These are phyloP conservation scores for Paramormyrops hopkinsi DNA, from an alignment of 2,797 vertebrate species.

Conservation along the genomic window DNA sequence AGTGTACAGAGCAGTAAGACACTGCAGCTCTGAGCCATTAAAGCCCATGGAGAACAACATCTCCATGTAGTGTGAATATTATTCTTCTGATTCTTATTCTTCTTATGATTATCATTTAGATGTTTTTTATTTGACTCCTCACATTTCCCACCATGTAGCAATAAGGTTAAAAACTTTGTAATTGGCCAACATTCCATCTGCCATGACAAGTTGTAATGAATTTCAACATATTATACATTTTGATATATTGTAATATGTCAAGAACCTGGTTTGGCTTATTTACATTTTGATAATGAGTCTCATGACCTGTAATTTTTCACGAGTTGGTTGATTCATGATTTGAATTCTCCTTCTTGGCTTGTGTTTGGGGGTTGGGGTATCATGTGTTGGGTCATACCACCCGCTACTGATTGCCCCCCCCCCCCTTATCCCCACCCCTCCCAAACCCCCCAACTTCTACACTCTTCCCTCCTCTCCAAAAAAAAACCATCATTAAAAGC, in stretches of 20 bases:
- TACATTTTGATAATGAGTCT: background rate
- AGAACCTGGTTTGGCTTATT: background rate
- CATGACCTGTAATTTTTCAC: background rate
- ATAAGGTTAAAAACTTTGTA: background rate
- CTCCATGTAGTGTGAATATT: background rate
- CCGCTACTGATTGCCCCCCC: background rate
- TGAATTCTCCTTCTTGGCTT: background rate
- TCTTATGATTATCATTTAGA: background rate
- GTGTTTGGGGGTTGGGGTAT: background rate
- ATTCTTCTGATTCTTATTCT: background rate
- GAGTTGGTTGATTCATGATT: background rate
- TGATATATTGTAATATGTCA: constrained; percentile 22
- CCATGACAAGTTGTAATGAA: background rate
- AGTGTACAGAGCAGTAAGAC: background rate
- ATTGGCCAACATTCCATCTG: background rate
- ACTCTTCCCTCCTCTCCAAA: no score
- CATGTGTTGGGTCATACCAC: background rate
- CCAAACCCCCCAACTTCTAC: no score
- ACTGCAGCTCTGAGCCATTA: background rate
- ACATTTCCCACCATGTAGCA: background rate
- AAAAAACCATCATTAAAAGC: no score
- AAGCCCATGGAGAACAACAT: background rate
- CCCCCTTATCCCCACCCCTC: no score
- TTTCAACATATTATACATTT: constrained; percentile 5
- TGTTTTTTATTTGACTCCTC: background rate